Percentiles rank a stretch among this genome's conserved stretches.
These are phyloP conservation scores for Patagioenas fasciata DNA, from an alignment of 2,113 vertebrate genomes.

Conservation along the genomic window DNA sequence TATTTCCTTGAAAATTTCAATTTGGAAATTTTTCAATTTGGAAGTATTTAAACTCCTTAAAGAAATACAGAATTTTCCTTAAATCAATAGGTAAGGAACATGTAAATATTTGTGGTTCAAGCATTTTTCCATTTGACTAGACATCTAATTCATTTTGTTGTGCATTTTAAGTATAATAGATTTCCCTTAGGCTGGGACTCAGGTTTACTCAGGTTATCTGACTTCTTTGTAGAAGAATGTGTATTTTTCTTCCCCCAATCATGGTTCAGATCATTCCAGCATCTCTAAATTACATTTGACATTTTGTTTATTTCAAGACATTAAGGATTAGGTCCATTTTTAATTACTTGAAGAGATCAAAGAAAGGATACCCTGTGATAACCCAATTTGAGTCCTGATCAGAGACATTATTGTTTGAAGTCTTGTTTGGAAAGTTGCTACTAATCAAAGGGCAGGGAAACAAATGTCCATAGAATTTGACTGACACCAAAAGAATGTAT, in stretches of 20 bases:
- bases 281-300: not conserved
- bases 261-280: not conserved
- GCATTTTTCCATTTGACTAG: not conserved
- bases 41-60: not conserved
- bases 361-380: not conserved
- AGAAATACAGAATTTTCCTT: not conserved
- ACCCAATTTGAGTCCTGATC: not conserved
- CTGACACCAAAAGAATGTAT: not conserved
- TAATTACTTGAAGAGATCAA: not conserved
- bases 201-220: not conserved
- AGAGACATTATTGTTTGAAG: not conserved
- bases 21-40: not conserved
- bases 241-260: not conserved
- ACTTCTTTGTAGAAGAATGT: not conserved
- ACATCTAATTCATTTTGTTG: not conserved
- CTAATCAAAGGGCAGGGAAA: not conserved
- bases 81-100: not conserved
- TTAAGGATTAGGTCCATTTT: not conserved
- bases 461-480: not conserved
- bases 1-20: not conserved
- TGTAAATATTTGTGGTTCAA: not conserved
- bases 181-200: not conserved
- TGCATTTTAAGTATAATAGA: not conserved
- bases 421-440: rapidly evolving
- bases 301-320: not conserved